Conservation (phyloP, 2,797 vertebrate species). For the Pygocentrus nattereri region DNA sequence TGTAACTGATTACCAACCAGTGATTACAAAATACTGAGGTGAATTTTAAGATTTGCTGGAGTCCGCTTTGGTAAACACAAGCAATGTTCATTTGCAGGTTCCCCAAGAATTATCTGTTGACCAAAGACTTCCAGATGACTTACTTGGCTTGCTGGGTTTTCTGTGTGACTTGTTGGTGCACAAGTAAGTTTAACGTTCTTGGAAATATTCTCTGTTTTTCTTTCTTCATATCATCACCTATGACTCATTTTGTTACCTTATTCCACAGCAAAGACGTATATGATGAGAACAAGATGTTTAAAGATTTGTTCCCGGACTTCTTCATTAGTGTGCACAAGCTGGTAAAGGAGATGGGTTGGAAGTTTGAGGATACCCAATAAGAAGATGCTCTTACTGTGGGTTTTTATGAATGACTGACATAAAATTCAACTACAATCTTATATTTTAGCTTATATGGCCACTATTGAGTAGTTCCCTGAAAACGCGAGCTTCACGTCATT, state of each 20-base stretch:
- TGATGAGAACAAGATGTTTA: slow-evolving; percentile 12
- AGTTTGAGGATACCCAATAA: background rate
- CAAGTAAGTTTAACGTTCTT: background rate
- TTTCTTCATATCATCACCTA: background rate
- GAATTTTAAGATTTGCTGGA: no score
- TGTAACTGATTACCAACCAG: no score
- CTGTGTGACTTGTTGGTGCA: slow-evolving; percentile 26
- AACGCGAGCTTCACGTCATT: no score
- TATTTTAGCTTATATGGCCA: background rate
- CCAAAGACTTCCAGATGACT: background rate
- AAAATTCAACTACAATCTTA: background rate
- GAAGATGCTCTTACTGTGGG: background rate
- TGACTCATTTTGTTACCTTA: background rate
- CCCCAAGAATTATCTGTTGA: background rate
- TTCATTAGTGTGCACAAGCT: slow-evolving; percentile 30
- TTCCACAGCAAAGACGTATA: slow-evolving; percentile 25
- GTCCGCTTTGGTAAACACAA: no score
- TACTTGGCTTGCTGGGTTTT: slow-evolving; percentile 26
- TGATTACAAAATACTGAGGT: no score
- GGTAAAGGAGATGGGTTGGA: slow-evolving; percentile 22
- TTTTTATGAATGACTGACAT: background rate
- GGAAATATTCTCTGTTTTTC: background rate
- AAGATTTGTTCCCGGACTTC: slow-evolving; percentile 21
- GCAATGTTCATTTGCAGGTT: no score
- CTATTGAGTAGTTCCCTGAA: no score